These are phyloP conservation scores for Heteropelma amictum DNA, from an alignment of 2,888 invertebrate species.

Conservation along the genomic window DNA sequence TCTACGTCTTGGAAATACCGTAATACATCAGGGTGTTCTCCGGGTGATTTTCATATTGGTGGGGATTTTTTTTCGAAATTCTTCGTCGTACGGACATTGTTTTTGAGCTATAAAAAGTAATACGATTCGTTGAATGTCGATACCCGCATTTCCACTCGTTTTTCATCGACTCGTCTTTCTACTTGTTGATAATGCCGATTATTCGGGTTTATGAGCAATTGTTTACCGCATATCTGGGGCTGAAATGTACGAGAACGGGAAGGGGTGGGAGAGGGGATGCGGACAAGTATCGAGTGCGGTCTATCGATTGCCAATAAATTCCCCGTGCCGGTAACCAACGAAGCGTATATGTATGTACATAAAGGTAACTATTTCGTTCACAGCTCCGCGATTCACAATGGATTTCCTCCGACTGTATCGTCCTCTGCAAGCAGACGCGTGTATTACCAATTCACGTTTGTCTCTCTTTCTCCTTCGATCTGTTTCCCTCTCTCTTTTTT, in stretches of 20 bases:
- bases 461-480: slow-evolving; percentile 1
- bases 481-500: slow-evolving; percentile 1
- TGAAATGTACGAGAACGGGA: not conserved
- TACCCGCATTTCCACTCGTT: not conserved
- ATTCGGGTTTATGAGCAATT: not conserved
- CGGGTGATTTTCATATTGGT: too few species aligned
- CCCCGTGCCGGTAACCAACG: slow-evolving; percentile 62
- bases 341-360: too few species aligned
- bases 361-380: slow-evolving; percentile 70
- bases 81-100: too few species aligned
- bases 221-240: not conserved
- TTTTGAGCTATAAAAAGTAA: too few species aligned
- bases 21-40: too few species aligned
- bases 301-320: slow-evolving; percentile 72
- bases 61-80: too few species aligned
- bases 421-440: slow-evolving; percentile 2
- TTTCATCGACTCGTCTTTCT: not conserved
- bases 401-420: slow-evolving; percentile 64
- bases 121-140: not conserved
- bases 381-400: slow-evolving; percentile 68
- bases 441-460: slow-evolving; percentile 36
- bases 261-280: not conserved
- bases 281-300: slow-evolving; percentile 1
- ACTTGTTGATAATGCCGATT: not conserved
- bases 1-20: too few species aligned